Conservation (phyloP, 2,797 vertebrate species). For the Danionella dracula region DNA sequence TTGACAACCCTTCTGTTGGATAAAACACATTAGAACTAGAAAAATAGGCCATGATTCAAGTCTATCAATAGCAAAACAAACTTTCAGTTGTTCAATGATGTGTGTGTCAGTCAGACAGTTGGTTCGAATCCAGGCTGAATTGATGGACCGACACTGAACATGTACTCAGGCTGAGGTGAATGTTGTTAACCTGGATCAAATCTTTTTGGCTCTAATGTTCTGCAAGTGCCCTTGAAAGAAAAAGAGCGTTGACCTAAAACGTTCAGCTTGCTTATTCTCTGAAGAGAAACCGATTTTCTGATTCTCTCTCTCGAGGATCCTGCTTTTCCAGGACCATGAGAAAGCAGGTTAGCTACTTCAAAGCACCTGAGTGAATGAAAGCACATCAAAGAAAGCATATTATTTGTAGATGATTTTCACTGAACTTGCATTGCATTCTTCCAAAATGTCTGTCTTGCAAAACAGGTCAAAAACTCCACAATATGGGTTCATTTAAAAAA, state of each 20-base stretch:
- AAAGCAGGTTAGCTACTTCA: slow-evolving; percentile 32
- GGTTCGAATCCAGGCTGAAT: slow-evolving; percentile 4
- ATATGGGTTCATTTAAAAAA: slow-evolving; percentile 7
- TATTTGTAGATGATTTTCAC: not conserved
- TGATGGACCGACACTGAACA: slow-evolving; percentile 4
- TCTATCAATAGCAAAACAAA: too few relatives aligned
- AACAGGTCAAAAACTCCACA: slow-evolving; percentile 7
- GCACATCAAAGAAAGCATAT: not conserved
- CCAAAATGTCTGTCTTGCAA: not conserved
- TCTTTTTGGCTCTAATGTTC: slow-evolving; percentile 16
- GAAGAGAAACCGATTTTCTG: slow-evolving; percentile 32
- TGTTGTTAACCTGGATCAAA: slow-evolving; percentile 32
- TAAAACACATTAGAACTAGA: too few relatives aligned
- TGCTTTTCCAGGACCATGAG: slow-evolving; percentile 14
- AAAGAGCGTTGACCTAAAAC: slow-evolving; percentile 15
- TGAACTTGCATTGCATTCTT: not conserved
- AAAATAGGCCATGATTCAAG: too few relatives aligned
- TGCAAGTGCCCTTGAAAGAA: slow-evolving; percentile 34
- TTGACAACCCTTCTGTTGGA: too few relatives aligned
- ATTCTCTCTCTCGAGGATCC: slow-evolving; percentile 2
- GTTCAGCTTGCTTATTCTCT: not conserved
- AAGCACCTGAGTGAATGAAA: slow-evolving; percentile 20
- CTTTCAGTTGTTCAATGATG: slow-evolving; percentile 24
- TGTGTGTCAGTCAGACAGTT: slow-evolving; percentile 8
- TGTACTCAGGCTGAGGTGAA: slow-evolving; percentile 17